These are phyloP conservation scores for Phodopus roborovskii DNA, from an alignment of 2,113 vertebrate genomes.

Conservation along the genomic window DNA sequence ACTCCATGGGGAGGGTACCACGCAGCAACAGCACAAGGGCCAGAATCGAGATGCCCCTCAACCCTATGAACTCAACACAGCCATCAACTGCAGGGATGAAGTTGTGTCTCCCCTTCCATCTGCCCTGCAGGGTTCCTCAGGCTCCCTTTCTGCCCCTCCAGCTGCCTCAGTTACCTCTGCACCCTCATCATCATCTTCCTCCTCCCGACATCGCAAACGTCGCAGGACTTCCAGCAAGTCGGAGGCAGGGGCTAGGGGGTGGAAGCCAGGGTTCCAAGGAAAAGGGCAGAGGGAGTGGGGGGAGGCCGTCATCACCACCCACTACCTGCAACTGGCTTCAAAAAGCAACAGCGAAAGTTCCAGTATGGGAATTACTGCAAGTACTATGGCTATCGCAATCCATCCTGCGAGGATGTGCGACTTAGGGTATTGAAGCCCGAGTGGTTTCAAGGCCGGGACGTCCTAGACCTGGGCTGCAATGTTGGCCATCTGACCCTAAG, in stretches of 20 bases:
- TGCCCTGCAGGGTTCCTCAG: conserved; percentile 83
- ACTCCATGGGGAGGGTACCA: conserved; percentile 64
- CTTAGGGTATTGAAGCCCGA: conserved; percentile 87
- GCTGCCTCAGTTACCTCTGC: conserved; percentile 74
- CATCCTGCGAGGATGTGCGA: conserved; percentile 86
- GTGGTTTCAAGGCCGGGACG: conserved; percentile 92
- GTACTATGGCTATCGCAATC: conserved; percentile 93
- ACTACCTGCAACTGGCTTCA: conserved; percentile 74
- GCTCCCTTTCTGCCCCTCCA: conserved; percentile 67
- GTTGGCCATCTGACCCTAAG: conserved; percentile 92
- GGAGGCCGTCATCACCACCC: conserved; percentile 69
- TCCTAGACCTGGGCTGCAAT: conserved; percentile 93
- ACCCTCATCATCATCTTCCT: conserved; percentile 71
- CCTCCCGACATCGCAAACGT: conserved; percentile 87
- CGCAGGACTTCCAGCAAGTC: conserved; percentile 89
- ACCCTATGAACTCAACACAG: conserved; percentile 93
- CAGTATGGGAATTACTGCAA: conserved; percentile 91
- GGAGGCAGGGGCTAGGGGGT: conserved; percentile 73
- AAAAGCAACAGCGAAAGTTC: conserved; percentile 86
- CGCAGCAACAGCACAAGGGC: conserved; percentile 27
- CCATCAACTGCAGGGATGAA: conserved; percentile 93
- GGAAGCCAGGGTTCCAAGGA: conserved; percentile 72
- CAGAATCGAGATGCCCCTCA: conserved; percentile 85
- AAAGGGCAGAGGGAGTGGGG: conserved; percentile 62
- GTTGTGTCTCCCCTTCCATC: conserved; percentile 89